phyloP scores from a whole-genome alignment of 2,113 vertebrate species.

The Terrapene triunguis region DNA sequence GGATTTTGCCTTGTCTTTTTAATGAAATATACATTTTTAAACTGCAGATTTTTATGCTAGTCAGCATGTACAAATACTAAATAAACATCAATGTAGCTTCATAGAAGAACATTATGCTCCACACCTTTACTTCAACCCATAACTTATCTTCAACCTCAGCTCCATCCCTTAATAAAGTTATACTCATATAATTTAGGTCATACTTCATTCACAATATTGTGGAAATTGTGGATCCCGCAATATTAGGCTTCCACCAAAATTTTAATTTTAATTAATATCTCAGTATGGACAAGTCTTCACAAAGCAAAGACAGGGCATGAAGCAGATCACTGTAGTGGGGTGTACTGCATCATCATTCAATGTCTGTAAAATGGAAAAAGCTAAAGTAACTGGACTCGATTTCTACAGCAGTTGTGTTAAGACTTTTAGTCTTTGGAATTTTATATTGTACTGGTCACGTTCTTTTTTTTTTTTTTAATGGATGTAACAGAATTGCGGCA shows the following conservation, averaged over 20 bases:
- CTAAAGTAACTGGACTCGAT: no score
- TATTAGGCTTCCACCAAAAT: not conserved
- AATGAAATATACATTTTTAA: not conserved
- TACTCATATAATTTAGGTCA: not conserved
- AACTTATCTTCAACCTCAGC: not conserved
- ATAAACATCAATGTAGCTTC: accelerated
- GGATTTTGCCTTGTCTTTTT: not conserved
- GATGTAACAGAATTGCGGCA: not conserved
- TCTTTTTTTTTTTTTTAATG: not conserved
- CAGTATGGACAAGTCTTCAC: not conserved
- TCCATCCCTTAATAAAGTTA: not conserved
- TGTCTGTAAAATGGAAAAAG: not conserved
- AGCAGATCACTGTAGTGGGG: not conserved
- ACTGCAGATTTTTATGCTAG: not conserved
- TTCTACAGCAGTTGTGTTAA: not conserved
- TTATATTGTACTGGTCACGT: not conserved
- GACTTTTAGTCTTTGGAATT: not conserved
- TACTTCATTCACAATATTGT: not conserved
- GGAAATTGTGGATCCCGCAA: not conserved
- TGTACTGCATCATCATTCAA: not conserved
- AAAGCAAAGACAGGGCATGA: not conserved
- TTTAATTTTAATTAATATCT: not conserved
- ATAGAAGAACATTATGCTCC: not conserved
- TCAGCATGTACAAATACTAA: not conserved
- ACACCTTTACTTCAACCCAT: not conserved